phyloP scores from a whole-genome alignment of 2,888 invertebrate genomes.

The Stenotaenia linearis region DNA sequence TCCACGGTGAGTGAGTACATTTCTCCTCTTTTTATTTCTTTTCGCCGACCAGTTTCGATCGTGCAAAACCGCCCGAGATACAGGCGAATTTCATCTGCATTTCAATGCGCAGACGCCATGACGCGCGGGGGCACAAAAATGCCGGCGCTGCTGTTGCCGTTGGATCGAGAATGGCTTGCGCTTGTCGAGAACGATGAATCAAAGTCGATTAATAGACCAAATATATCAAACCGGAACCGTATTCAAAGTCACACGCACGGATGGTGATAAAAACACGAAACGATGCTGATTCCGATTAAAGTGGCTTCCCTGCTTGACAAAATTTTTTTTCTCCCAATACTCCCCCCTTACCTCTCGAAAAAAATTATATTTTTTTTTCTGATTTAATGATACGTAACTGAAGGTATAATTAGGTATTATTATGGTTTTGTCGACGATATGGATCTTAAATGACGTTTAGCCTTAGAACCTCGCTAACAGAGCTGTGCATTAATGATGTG shows the following conservation, averaged over 20 bases:
- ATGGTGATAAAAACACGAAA: too few species aligned
- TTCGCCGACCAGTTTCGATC: too few species aligned
- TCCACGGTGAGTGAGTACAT: conserved; percentile 28
- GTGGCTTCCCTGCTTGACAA: too few species aligned
- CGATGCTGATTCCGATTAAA: too few species aligned
- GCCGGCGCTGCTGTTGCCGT: conserved; percentile 6
- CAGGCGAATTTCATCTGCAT: background rate
- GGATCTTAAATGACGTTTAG: background rate
- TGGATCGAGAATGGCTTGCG: background rate
- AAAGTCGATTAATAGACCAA: background rate
- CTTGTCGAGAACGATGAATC: background rate
- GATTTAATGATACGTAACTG: too few species aligned
- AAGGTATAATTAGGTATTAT: background rate
- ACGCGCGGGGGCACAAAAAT: conserved; percentile 20
- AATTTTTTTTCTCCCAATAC: background rate
- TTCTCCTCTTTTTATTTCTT: background rate
- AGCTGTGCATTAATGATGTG: conserved; percentile 26
- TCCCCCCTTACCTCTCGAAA: too few species aligned
- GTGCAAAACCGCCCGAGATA: too few species aligned
- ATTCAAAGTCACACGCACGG: too few species aligned
- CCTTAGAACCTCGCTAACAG: background rate
- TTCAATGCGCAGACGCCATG: conserved; percentile 30
- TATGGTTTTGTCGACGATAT: background rate
- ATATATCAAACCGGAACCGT: background rate
- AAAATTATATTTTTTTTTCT: too few species aligned